These are phyloP conservation scores for Drosophila micromelanica DNA, from an alignment of 1,140 invertebrate species.

Conservation along the genomic window DNA sequence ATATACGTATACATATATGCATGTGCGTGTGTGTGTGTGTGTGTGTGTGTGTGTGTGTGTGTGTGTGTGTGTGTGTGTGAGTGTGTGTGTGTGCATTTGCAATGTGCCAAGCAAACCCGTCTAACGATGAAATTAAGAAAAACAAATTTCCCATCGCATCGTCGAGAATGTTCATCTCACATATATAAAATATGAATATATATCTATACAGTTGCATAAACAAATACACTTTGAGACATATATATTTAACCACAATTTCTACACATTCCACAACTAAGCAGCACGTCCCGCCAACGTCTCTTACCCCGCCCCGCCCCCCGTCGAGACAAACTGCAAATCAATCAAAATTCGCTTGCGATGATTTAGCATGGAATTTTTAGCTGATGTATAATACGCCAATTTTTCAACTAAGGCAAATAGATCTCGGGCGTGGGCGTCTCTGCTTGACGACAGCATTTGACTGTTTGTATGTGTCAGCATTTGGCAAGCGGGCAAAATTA, in stretches of 20 bases:
- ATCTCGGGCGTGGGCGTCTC: constrained; percentile 54
- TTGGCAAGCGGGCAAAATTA: constrained; percentile 18
- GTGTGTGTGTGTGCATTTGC: constrained; percentile 33
- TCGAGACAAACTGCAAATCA: constrained; percentile 58
- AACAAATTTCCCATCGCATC: constrained; percentile 42
- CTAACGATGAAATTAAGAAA: constrained; percentile 36
- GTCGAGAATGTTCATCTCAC: constrained; percentile 50
- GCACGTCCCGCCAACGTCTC: background rate
- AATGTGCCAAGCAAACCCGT: constrained; percentile 25
- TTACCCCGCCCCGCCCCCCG: too few species aligned
- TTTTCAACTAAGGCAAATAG: constrained; percentile 71
- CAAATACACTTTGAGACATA: background rate
- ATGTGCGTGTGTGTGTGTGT: background rate
- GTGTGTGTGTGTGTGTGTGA: too few species aligned
- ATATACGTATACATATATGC: constrained; percentile 16
- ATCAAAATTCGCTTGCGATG: constrained; percentile 72
- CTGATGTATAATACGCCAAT: constrained; percentile 65
- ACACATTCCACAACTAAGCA: constrained; percentile 15
- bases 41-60: too few species aligned
- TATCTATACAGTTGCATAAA: constrained; percentile 5
- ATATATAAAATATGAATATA: constrained; percentile 31
- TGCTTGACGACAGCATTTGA: constrained; percentile 69
- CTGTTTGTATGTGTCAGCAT: constrained; percentile 34
- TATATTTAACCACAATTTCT: constrained; percentile 19
- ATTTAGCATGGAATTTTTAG: constrained; percentile 75